phyloP scores from a whole-genome alignment of 1,140 invertebrate genomes.

The Eupeodes corollae region DNA sequence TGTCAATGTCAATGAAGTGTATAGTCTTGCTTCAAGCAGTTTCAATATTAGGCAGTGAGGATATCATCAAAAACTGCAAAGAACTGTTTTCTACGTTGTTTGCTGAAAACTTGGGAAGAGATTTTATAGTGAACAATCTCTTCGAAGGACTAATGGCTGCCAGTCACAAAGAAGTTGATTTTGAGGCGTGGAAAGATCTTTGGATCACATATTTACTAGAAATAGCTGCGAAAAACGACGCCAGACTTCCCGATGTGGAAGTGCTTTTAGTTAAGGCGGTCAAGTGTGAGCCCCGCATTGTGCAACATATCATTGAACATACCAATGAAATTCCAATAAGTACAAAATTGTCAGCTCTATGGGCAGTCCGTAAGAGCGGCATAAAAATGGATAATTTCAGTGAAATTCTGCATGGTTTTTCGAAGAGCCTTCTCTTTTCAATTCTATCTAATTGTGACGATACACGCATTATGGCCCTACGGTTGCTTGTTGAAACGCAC shows the following conservation, averaged over 20 bases:
- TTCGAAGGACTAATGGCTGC: conserved; percentile 19
- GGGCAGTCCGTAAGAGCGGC: conserved; percentile 15
- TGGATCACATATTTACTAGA: conserved; percentile 15
- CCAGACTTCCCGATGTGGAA: conserved; percentile 13
- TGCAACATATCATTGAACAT: conserved; percentile 8
- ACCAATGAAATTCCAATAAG: conserved; percentile 12
- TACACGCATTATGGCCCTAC: conserved; percentile 46
- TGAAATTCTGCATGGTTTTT: conserved; percentile 8
- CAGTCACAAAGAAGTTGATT: conserved; percentile 10
- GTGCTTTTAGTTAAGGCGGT: conserved; percentile 18
- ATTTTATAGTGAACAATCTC: conserved; percentile 22
- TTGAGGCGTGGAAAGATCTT: conserved; percentile 11
- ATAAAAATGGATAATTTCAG: conserved; percentile 9
- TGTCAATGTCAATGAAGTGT: conserved; percentile 13
- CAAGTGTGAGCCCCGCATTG: conserved; percentile 12
- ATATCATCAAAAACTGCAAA: conserved; percentile 16
- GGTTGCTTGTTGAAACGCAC: conserved; percentile 60
- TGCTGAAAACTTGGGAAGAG: conserved; percentile 13
- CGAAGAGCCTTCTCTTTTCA: conserved; percentile 6
- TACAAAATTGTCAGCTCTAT: conserved; percentile 18
- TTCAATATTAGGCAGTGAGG: conserved; percentile 10
- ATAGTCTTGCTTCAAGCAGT: conserved; percentile 17
- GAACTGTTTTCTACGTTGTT: conserved; percentile 20
- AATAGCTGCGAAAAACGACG: conserved; percentile 4
- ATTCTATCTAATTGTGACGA: conserved; percentile 20